Evolutionary conservation across 23 tunicate genomes (phyloP).

Genomic region (Diplosoma virens): DNA sequence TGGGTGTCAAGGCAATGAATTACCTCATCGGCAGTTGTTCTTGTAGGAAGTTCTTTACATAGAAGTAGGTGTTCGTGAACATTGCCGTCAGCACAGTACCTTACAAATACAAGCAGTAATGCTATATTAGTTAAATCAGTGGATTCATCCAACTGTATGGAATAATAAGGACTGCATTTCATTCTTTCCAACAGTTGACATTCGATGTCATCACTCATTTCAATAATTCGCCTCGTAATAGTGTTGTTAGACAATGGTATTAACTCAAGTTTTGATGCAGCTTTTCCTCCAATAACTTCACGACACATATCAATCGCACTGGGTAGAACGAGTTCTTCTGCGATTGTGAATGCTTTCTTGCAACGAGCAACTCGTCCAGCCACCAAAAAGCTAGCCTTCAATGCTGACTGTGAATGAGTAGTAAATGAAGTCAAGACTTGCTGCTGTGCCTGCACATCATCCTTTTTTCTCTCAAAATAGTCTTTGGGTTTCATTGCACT

Average conservation of each 20-base stretch:
- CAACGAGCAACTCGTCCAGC: constrained; percentile 4
- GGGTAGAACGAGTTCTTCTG: constrained; percentile 38
- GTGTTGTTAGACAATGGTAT: constrained; percentile 24
- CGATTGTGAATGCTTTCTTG: constrained; percentile 44
- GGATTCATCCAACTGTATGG: constrained; percentile 44
- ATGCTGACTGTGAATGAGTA: constrained; percentile 40
- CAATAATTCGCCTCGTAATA: constrained; percentile 35
- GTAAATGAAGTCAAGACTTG: constrained; percentile 21
- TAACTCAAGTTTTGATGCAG: constrained; percentile 53
- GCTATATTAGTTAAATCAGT: constrained; percentile 29
- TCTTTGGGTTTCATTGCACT: constrained; percentile 16
- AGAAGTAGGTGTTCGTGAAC: constrained; percentile 20
- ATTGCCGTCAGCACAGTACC: constrained; percentile 29
- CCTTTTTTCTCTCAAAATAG: constrained; percentile 16
- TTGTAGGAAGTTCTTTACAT: constrained; percentile 41
- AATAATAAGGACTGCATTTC: constrained; percentile 12
- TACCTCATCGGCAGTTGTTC: constrained; percentile 44
- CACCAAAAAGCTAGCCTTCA: no score
- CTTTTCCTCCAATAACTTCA: constrained; percentile 21
- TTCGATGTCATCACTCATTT: constrained; percentile 40
- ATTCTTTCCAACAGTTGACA: constrained; percentile 50
- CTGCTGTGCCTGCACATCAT: constrained; percentile 7
- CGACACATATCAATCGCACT: constrained; percentile 15
- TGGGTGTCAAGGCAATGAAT: constrained; percentile 38
- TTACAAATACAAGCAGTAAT: constrained; percentile 24